These are phyloP conservation scores for Ploceus nigricollis DNA, from an alignment of 2,113 vertebrate species.

Conservation along the genomic window DNA sequence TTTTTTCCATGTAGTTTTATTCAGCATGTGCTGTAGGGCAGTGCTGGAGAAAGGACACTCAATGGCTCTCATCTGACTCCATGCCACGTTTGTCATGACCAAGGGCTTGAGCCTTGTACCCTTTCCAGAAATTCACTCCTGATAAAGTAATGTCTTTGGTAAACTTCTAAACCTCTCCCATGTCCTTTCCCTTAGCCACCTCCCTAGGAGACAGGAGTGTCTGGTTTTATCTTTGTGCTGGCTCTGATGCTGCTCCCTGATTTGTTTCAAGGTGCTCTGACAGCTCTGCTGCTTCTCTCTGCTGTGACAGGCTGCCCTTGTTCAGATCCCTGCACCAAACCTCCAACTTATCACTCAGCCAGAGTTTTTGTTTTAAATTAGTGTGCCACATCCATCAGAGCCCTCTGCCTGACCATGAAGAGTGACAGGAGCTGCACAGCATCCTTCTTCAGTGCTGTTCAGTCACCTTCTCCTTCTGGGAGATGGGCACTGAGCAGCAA, in stretches of 20 bases:
- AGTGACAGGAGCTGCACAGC: neutral
- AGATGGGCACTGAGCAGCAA: neutral
- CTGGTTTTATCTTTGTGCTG: neutral
- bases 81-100: neutral
- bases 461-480: neutral
- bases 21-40: neutral
- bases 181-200: neutral
- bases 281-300: neutral
- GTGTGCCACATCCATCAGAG: neutral
- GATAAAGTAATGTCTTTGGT: neutral
- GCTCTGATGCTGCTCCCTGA: neutral
- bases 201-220: neutral
- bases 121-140: neutral
- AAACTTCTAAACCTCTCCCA: neutral
- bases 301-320: neutral
- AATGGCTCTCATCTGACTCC: neutral
- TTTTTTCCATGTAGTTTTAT: neutral
- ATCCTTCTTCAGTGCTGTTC: neutral
- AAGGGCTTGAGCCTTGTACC: neutral
- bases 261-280: neutral
- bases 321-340: neutral
- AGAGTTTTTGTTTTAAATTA: neutral
- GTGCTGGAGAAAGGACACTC: neutral
- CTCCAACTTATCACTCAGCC: neutral
- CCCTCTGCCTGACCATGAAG: rapidly evolving